Evolutionary conservation across 2,888 invertebrate species (phyloP).

Genomic region (Acheta domesticus): DNA sequence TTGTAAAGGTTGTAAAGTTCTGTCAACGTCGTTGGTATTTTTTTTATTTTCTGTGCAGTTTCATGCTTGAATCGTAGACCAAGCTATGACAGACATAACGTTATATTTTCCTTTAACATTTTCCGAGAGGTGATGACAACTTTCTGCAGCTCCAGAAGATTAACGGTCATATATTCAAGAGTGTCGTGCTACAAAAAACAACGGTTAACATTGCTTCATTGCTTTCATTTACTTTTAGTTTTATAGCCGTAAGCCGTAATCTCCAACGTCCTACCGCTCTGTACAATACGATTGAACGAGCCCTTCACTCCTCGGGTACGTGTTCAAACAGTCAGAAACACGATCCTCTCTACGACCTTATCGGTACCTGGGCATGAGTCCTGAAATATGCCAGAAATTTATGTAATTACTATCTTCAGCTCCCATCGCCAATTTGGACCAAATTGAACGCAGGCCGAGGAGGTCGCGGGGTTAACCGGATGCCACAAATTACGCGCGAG

Average conservation of each 20-base stretch:
- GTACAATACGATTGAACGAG: not conserved
- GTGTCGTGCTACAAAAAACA: too few species aligned
- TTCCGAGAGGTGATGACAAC: too few species aligned
- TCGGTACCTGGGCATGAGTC: slow-evolving; percentile 5
- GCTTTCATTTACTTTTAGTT: not conserved
- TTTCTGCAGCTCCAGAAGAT: too few species aligned
- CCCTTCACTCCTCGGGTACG: not conserved
- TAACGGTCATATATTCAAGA: too few species aligned
- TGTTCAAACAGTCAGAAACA: slow-evolving; percentile 3
- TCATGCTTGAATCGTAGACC: too few species aligned
- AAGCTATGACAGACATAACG: too few species aligned
- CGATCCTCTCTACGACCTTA: not conserved
- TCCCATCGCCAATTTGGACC: slow-evolving; percentile 10
- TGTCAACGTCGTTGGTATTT: too few species aligned
- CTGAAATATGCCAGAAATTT: slow-evolving; percentile 9
- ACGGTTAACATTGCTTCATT: not conserved
- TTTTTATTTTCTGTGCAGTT: too few species aligned
- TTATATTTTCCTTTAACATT: too few species aligned
- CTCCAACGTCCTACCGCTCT: not conserved
- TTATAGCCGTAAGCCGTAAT: not conserved
- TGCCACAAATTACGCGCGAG: not conserved
- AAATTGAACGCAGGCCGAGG: not conserved
- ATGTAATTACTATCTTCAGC: slow-evolving; percentile 10
- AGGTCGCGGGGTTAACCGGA: not conserved
- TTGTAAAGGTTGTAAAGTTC: too few species aligned